Conservation (phyloP, 2,113 vertebrate genomes). For the Tretioscincus oriximinensis region DNA sequence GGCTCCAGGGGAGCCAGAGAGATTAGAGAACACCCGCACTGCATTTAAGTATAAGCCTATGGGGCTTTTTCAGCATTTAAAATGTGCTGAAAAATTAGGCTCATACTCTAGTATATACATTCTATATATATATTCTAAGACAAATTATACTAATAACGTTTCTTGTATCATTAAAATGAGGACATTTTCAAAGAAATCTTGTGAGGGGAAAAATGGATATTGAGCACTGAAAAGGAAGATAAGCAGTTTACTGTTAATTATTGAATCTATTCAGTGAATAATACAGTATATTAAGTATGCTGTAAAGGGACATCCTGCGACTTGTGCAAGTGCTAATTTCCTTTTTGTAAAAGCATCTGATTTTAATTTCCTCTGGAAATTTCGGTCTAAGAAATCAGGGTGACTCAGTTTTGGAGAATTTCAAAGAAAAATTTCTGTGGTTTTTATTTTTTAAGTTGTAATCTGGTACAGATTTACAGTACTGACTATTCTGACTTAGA, state of each 20-base stretch:
- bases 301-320: slow-evolving; percentile 33
- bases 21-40: too few relatives aligned
- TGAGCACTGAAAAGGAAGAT: slow-evolving; percentile 19
- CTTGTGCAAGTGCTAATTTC: slow-evolving; percentile 38
- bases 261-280: slow-evolving; percentile 9
- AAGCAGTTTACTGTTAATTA: slow-evolving; percentile 18
- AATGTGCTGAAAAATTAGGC: too few relatives aligned
- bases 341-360: slow-evolving; percentile 26
- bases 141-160: slow-evolving; percentile 12
- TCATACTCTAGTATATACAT: too few relatives aligned
- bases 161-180: slow-evolving; percentile 26
- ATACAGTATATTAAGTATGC: slow-evolving; percentile 12
- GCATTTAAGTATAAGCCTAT: too few relatives aligned
- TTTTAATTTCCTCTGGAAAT: slow-evolving; percentile 10
- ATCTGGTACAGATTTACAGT: slow-evolving; percentile 9
- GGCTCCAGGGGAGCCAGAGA: too few relatives aligned
- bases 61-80: too few relatives aligned
- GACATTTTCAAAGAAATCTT: background rate
- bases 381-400: background rate
- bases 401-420: slow-evolving; percentile 28
- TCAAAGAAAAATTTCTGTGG: slow-evolving; percentile 5
- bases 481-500: slow-evolving; percentile 8
- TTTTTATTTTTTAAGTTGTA: slow-evolving; percentile 30
- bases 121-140: background rate
- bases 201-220: background rate